Percentiles rank a stretch among this genome's conserved stretches.
These are phyloP conservation scores for Cossypha caffra DNA, from an alignment of 2,797 vertebrate genomes.

Conservation along the genomic window DNA sequence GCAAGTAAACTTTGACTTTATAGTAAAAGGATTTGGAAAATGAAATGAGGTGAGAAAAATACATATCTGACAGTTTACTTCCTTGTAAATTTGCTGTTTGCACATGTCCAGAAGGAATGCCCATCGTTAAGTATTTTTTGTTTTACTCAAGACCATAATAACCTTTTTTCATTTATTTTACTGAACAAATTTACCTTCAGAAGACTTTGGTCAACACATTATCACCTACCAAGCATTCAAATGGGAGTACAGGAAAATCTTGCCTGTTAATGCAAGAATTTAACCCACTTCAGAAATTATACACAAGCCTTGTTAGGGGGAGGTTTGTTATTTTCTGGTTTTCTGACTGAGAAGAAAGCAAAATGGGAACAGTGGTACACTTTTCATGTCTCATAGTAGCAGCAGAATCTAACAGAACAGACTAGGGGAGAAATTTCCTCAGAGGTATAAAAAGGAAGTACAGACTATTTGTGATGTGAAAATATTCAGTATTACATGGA, in stretches of 20 bases:
- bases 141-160: not conserved
- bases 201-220: not conserved
- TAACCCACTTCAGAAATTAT: not conserved
- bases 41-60: not conserved
- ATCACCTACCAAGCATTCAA: not conserved
- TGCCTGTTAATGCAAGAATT: not conserved
- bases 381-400: not conserved
- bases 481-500: not conserved
- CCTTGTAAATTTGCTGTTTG: not conserved
- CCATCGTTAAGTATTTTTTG: not conserved
- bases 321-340: not conserved
- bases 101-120: not conserved
- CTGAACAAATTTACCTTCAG: not conserved
- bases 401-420: not conserved
- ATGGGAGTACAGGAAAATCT: not conserved
- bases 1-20: not conserved
- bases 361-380: not conserved
- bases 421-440: not conserved
- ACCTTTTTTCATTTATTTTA: not conserved
- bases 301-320: not conserved
- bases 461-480: not conserved
- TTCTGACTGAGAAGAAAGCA: not conserved
- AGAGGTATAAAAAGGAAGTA: not conserved
- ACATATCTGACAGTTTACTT: not conserved
- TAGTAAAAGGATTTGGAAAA: not conserved